Evolutionary conservation across 1,140 invertebrate species (phyloP), one percentile per base, ranked within the genome.

Genomic region (Zaprionus tsacasi): DNA sequence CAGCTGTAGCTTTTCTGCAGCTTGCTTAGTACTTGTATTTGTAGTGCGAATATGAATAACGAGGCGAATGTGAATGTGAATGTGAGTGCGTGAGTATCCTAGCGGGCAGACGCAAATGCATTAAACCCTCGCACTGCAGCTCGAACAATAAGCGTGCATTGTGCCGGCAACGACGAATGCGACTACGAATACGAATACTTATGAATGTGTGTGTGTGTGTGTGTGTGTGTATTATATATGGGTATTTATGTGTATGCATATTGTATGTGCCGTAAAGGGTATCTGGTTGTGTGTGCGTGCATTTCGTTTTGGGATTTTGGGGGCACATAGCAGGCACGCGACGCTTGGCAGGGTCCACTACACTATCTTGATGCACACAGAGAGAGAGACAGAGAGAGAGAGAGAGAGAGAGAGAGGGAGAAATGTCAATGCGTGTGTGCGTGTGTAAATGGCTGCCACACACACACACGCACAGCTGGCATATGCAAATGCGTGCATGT

Each of bases 251-350:
- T 64, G 38, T 27, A 36, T 64, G 35, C 36, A 63, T 56, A 56
- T 25, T 65, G 56, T 71, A 43, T 65, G 25, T 36, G 27, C 33
- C 56, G 33, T 56, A 67, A 60, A 50, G 66, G 52, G 71, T 56
- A 61, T 45, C 25, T 55, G 54, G 30, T 56, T 54, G 45, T 40
- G 57, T 38, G 33, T 59, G 36, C 25, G 50, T 70, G 43, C 38
- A 12, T n/a, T 71, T 40, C 74, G 74, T 72, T 76, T 76, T 76
- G 69, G 74, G 74, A 76, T 76, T 72, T 76, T 76, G 74, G 57
- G 61, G 33, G 56, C 64, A 21, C 21, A 21, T 21, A 21, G 21
- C 21, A 21, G 21, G 21, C 21, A 71, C 54, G 61, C 56, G 55
- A 64, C 35, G 35, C 73, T 55, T 35, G 56, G 35, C 35, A 63